Evolutionary conservation across 2,113 vertebrate genomes (phyloP).

Genomic region (Felis chaus): DNA sequence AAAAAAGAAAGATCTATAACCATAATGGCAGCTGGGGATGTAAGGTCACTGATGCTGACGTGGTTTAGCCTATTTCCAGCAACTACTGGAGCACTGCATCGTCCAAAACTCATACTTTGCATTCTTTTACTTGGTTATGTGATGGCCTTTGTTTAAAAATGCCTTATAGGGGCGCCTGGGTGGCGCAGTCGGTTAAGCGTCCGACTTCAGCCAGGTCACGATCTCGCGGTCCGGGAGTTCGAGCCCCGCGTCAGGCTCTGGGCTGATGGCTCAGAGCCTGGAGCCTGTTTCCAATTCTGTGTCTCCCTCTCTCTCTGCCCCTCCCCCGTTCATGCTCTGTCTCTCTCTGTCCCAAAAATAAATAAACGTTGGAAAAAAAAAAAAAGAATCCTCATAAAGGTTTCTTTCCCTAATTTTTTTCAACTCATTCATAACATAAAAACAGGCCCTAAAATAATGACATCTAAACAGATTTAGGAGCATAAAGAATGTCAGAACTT

Average conservation of each 20-base stretch:
- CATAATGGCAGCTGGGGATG: neutral
- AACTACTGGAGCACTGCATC: too few species aligned
- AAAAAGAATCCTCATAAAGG: neutral
- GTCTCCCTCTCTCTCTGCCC: too few species aligned
- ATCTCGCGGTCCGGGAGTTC: too few species aligned
- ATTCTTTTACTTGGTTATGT: neutral
- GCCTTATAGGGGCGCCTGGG: too few species aligned
- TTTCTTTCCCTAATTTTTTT: neutral
- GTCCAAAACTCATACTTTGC: accelerated
- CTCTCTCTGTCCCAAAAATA: too few species aligned
- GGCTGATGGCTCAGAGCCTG: too few species aligned
- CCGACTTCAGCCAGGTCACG: too few species aligned
- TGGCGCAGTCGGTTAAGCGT: too few species aligned
- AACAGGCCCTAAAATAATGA: neutral
- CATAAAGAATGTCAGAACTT: neutral
- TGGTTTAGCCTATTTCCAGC: neutral
- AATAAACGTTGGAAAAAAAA: too few species aligned
- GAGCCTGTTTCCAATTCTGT: too few species aligned
- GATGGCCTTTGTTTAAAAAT: neutral
- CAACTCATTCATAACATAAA: neutral
- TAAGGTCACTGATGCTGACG: neutral
- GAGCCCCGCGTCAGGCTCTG: too few species aligned
- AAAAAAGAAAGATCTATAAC: neutral
- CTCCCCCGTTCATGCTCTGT: too few species aligned
- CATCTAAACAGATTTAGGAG: neutral